phyloP scores from a whole-genome alignment of 2,113 vertebrate species.

The Calyptommatus sinebrachiatus region DNA sequence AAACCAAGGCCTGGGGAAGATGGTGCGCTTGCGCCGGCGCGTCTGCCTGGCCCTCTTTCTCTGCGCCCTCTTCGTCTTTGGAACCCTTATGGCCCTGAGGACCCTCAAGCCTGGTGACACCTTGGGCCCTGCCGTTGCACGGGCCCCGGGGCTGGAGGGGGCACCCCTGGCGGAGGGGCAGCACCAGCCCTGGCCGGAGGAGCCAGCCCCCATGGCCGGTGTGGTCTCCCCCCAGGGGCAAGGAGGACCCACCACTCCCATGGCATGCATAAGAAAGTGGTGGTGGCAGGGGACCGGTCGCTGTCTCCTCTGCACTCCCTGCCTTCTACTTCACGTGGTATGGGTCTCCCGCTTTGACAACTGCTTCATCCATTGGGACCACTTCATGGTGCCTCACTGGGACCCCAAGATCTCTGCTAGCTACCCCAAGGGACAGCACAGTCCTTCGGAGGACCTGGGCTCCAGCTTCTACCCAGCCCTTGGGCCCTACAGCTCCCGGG shows the following conservation, averaged over 20 bases:
- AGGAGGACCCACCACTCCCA: conserved; percentile 1
- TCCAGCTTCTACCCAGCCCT: conserved; percentile 86
- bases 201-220: conserved; percentile 63
- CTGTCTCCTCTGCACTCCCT: conserved; percentile 81
- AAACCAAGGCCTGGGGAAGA: conserved; percentile 37
- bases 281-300: background rate
- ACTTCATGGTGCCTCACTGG: conserved; percentile 89
- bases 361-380: conserved; percentile 86
- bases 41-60: conserved; percentile 83
- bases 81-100: conserved; percentile 87
- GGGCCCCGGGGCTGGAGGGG: background rate
- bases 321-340: conserved; percentile 92
- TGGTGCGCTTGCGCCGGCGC: conserved; percentile 84
- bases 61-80: conserved; percentile 87
- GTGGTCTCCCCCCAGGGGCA: background rate
- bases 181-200: conserved; percentile 25
- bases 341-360: conserved; percentile 75
- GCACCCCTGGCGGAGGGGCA: background rate
- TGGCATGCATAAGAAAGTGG: background rate
- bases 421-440: conserved; percentile 84
- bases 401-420: conserved; percentile 89
- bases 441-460: conserved; percentile 81
- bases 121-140: conserved; percentile 71
- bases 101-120: conserved; percentile 85
- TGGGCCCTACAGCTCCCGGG: conserved; percentile 88